Percentiles rank a stretch among this genome's conserved stretches.
Conservation (phyloP, 2,888 invertebrate genomes). For the Drosophila meridiana region DNA sequence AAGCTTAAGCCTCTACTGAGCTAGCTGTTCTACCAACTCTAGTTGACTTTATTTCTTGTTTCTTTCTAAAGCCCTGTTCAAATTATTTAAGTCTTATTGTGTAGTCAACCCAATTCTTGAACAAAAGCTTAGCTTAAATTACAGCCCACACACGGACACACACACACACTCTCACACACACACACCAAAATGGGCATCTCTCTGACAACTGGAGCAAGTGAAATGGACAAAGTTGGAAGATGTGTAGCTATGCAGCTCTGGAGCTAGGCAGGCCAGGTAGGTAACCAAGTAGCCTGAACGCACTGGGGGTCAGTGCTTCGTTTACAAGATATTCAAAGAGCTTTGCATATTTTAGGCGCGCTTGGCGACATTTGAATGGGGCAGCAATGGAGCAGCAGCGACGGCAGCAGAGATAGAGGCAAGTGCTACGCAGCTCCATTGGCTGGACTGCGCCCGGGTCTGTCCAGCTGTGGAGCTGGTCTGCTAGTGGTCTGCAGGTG, state of each 20-base stretch:
- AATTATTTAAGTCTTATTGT: conserved; percentile 28
- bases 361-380: conserved; percentile 76
- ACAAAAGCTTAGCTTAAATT: conserved; percentile 49
- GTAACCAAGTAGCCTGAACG: conserved; percentile 31
- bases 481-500: conserved; percentile 63
- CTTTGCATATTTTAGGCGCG: conserved; percentile 78
- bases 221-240: conserved; percentile 34
- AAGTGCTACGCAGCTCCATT: conserved; percentile 67
- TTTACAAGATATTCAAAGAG: conserved; percentile 73
- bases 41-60: not conserved
- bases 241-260: conserved; percentile 9
- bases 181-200: conserved; percentile 28
- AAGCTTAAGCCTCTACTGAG: not conserved
- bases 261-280: conserved; percentile 1
- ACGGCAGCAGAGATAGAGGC: conserved; percentile 39
- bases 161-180: conserved; percentile 16
- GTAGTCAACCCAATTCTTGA: conserved; percentile 10
- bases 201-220: conserved; percentile 68
- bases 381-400: conserved; percentile 10
- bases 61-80: not conserved
- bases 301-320: conserved; percentile 73
- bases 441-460: not conserved
- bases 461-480: conserved; percentile 16
- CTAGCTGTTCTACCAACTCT: not conserved
- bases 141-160: conserved; percentile 57